These are phyloP conservation scores for Pseudorhombus dupliciocellatus DNA, from an alignment of 2,113 vertebrate species.

Conservation along the genomic window DNA sequence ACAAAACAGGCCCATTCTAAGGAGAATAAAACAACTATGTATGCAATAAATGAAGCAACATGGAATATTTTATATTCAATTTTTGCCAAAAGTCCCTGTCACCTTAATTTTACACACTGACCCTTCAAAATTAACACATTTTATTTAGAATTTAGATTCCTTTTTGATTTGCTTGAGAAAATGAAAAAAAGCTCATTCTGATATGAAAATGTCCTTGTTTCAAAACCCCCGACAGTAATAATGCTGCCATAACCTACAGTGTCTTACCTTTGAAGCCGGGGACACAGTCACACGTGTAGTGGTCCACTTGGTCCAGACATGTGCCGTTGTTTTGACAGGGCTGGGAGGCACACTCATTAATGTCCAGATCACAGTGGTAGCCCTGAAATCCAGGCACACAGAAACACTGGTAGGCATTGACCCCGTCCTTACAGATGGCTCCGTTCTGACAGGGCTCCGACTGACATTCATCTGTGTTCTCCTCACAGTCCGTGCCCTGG, in stretches of 20 bases:
- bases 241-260: neutral
- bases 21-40: too few species aligned
- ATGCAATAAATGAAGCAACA: too few species aligned
- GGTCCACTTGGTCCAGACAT: slow-evolving; percentile 89
- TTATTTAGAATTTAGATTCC: neutral
- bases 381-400: slow-evolving; percentile 98
- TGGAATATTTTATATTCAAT: too few species aligned
- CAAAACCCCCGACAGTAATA: neutral
- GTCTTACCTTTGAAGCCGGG: slow-evolving; percentile 87
- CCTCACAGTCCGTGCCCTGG: slow-evolving; percentile 80
- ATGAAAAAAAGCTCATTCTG: neutral
- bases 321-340: slow-evolving; percentile 91
- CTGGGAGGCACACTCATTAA: slow-evolving; percentile 93
- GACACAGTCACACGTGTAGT: slow-evolving; percentile 85
- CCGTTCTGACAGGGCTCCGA: slow-evolving; percentile 90
- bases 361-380: slow-evolving; percentile 92
- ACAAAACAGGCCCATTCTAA: too few species aligned
- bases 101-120: too few species aligned
- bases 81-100: too few species aligned
- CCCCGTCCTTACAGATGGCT: slow-evolving; percentile 88
- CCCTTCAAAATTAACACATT: neutral
- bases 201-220: neutral
- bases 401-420: slow-evolving; percentile 87
- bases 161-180: neutral
- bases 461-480: slow-evolving; percentile 81